Percentiles rank a stretch among this genome's conserved stretches.
These are phyloP conservation scores for Drosophila hawaiiensis DNA, from an alignment of 2,888 invertebrate species.

Conservation along the genomic window DNA sequence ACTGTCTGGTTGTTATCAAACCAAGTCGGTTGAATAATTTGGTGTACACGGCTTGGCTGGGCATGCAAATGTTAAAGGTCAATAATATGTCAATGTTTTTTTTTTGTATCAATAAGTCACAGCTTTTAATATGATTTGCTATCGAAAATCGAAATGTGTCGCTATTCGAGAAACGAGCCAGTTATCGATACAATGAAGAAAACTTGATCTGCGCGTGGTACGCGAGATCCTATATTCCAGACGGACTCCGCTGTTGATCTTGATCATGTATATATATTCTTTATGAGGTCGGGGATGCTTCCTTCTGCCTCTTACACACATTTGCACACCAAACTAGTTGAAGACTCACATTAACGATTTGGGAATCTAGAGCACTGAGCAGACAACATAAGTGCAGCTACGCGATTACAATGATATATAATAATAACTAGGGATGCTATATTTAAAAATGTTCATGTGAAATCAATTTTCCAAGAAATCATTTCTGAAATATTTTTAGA, in stretches of 20 bases:
- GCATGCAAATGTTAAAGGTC: not conserved
- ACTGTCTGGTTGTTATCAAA: not conserved
- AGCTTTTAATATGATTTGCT: not conserved
- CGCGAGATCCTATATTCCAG: too few relatives aligned
- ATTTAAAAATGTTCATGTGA: not conserved
- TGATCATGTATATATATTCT: too few relatives aligned
- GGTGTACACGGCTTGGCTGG: not conserved
- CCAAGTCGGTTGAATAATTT: not conserved
- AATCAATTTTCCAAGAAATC: not conserved
- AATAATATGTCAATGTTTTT: not conserved
- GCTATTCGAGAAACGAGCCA: too few relatives aligned
- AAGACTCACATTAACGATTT: not conserved
- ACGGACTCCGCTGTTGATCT: too few relatives aligned
- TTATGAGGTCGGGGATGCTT: too few relatives aligned
- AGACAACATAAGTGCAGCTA: not conserved
- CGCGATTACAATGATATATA: not conserved
- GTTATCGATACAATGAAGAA: too few relatives aligned
- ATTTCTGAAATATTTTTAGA: not conserved
- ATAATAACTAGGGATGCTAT: not conserved
- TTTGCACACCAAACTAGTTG: not conserved
- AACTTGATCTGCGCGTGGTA: too few relatives aligned
- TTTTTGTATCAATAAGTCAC: not conserved
- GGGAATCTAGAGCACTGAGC: not conserved
- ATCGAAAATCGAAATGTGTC: too few relatives aligned
- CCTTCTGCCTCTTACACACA: not conserved